These are phyloP conservation scores for Acrocephalus kingi DNA, from an alignment of 2,113 vertebrate species.

Conservation along the genomic window DNA sequence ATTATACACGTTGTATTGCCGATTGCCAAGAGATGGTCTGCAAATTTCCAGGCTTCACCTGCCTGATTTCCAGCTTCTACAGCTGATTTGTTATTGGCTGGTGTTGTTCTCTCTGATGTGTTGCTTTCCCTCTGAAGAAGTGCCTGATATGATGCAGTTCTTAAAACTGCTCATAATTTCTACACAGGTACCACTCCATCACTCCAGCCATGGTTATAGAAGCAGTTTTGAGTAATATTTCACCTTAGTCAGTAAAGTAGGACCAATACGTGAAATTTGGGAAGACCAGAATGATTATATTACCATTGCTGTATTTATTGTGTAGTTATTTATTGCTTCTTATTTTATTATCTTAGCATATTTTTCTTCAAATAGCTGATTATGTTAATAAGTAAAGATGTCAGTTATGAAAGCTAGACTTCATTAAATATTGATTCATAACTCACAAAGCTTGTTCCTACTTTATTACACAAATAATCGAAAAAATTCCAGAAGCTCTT, in stretches of 20 bases:
- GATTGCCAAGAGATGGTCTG: not conserved
- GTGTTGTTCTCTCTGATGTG: not conserved
- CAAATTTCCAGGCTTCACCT: not conserved
- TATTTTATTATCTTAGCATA: not conserved
- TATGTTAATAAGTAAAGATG: slow-evolving; percentile 30
- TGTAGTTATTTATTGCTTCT: not conserved
- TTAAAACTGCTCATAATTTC: not conserved
- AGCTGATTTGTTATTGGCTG: not conserved
- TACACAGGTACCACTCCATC: not conserved
- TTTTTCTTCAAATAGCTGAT: slow-evolving; percentile 39
- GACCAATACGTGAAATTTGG: not conserved
- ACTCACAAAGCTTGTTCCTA: slow-evolving; percentile 3
- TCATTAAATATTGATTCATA: slow-evolving; percentile 55
- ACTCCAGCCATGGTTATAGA: not conserved
- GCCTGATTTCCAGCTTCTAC: not conserved
- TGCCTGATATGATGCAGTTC: not conserved
- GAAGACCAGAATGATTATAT: not conserved
- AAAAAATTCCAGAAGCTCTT: slow-evolving; percentile 32
- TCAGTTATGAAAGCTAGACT: slow-evolving; percentile 14
- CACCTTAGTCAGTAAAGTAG: not conserved
- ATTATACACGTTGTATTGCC: not conserved
- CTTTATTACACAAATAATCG: slow-evolving; percentile 30
- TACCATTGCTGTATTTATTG: not conserved
- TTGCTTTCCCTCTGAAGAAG: not conserved
- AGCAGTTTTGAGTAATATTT: not conserved